A percentile compares a stretch with the other conserved stretches of the same genome.
phyloP scores from a whole-genome alignment of 1,140 invertebrate species.

The Capitella teleta region DNA sequence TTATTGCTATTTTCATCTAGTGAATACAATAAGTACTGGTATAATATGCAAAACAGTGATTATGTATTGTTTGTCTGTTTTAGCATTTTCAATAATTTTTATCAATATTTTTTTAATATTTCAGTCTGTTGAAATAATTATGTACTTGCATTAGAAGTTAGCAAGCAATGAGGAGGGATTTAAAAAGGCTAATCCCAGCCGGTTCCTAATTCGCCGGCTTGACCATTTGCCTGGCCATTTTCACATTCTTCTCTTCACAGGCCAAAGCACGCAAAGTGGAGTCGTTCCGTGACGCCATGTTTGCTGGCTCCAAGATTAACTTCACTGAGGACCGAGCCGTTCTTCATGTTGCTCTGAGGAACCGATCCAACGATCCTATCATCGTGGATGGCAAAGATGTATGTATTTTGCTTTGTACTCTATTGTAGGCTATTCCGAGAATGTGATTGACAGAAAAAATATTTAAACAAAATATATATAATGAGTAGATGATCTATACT shows the following conservation, averaged over 20 bases:
- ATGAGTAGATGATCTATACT: neutral
- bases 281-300: constrained; percentile 82
- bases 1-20: too few species aligned
- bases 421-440: neutral
- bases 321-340: constrained; percentile 95
- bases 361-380: constrained; percentile 67
- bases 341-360: constrained; percentile 85
- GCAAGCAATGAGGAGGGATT: too few species aligned
- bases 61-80: too few species aligned
- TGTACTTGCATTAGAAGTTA: too few species aligned
- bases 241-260: constrained; percentile 32
- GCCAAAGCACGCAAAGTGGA: constrained; percentile 73
- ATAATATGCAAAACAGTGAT: too few species aligned
- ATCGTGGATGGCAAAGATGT: constrained; percentile 78
- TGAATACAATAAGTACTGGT: too few species aligned
- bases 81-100: too few species aligned
- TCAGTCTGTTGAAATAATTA: too few species aligned
- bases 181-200: too few species aligned
- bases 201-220: neutral
- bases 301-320: constrained; percentile 88
- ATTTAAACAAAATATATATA: too few species aligned
- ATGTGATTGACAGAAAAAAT: neutral
- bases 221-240: neutral
- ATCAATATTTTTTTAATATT: too few species aligned
- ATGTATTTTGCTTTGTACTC: neutral